These are phyloP conservation scores for Lontra canadensis DNA, from an alignment of 2,113 vertebrate genomes.

Conservation along the genomic window DNA sequence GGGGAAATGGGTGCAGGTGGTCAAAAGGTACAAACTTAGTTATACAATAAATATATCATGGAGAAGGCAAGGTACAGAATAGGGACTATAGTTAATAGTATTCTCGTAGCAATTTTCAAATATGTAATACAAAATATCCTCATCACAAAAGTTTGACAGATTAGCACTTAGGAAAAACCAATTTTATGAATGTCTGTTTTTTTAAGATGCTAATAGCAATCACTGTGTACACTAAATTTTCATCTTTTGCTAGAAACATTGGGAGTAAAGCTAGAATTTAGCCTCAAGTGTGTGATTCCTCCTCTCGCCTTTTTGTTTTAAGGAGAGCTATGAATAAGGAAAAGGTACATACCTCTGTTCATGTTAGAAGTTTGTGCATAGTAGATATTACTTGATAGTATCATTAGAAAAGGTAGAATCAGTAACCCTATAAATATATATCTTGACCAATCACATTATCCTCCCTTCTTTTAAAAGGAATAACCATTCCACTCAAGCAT, in stretches of 20 bases:
- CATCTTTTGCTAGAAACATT: background rate
- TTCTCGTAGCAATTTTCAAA: background rate
- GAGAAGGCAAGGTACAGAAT: background rate
- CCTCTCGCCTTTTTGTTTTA: background rate
- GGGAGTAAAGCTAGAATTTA: conserved; percentile 1
- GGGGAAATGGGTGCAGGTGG: background rate
- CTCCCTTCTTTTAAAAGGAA: background rate
- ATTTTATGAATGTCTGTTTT: background rate
- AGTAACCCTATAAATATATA: background rate
- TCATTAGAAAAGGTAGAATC: background rate
- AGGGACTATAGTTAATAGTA: background rate
- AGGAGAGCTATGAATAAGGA: background rate
- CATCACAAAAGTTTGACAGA: background rate
- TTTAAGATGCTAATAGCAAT: background rate
- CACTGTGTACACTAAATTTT: background rate
- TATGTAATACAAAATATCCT: background rate
- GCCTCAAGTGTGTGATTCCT: background rate
- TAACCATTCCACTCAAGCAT: background rate
- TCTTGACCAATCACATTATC: background rate
- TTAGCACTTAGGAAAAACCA: background rate
- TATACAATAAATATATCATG: background rate
- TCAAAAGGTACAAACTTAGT: background rate
- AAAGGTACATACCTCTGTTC: background rate
- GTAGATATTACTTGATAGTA: background rate
- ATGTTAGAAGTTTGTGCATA: background rate